These are phyloP conservation scores for Sorex araneus DNA, from an alignment of 2,113 vertebrate genomes.

Conservation along the genomic window DNA sequence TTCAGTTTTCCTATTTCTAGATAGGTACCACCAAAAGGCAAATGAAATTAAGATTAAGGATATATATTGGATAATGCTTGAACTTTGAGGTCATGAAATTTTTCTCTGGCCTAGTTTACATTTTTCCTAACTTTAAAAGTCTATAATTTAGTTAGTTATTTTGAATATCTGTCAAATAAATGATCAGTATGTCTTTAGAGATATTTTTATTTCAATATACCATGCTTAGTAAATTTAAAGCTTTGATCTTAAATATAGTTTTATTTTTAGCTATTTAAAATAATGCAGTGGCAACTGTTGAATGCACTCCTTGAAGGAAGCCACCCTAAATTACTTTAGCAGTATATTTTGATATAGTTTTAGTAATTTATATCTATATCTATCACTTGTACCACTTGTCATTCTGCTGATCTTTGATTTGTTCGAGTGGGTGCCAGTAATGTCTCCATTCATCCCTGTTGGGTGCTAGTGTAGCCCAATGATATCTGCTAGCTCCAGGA, in stretches of 20 bases:
- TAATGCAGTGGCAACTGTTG: no score
- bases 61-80: not conserved
- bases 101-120: not conserved
- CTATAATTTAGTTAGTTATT: not conserved
- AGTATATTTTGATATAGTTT: conserved; percentile 13
- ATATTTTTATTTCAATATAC: not conserved
- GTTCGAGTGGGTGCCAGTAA: no score
- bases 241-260: conserved; percentile 4
- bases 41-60: not conserved
- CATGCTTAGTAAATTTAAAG: not conserved
- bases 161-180: not conserved
- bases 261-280: not conserved
- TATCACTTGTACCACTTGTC: no score
- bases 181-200: not conserved
- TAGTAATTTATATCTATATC: no score
- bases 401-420: no score
- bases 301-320: not conserved
- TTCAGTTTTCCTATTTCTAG: not conserved
- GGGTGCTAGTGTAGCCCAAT: no score
- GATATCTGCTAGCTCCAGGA: no score
- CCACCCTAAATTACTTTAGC: not conserved
- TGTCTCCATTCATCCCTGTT: no score
- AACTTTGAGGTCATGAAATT: not conserved
- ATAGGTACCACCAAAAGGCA: no score
- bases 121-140: not conserved